Base-by-base conservation (phyloP, 2,888 invertebrate genomes). In the Drosophila maculinotata region DNA sequence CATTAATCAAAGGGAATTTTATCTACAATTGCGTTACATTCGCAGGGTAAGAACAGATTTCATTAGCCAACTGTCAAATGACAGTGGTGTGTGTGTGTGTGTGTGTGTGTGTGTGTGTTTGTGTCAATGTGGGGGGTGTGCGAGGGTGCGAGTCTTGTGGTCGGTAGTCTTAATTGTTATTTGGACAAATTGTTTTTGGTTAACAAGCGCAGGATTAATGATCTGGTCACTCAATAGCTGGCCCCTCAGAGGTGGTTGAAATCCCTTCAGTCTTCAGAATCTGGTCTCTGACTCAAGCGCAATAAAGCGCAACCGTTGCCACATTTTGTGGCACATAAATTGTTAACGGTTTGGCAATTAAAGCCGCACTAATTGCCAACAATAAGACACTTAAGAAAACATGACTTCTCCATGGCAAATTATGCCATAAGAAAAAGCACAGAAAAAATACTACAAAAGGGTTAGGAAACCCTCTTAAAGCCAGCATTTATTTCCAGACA, bases 151-250 rank as follows among this genome's bases (percentile, higher is more conserved):
- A 73, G 39, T 20, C 47, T 58, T 69, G 70, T 70, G 57, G 51
- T 82, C 60, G 76, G 57, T 64, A 45, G 57, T 59, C 72, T 51
- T 85, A 87, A 87, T 81, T 81, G 85, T 85, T 81, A 65, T 82
- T 82, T 76, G 79, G 79, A 82, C 81, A 82, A 82, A 82, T 87
- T 87, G 86, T 87, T 87, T 69, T 85, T 58, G 67, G 76, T 58
- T 76, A 87, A 82, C 81, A 79, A 69, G 87, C 68, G 47, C 64
- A 70, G 78, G 69, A 87, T 87, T 87, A 82, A 82, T 82, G 76
- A 87, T 79, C 63, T 85, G 80, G 67, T 69, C 79, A 81, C 69
- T 75, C 63, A 54, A 63, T 75, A 63, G 48, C 51, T 58, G 28
- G 39, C 48, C 38, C 35, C 23, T 28, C 23, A 9, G 35, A 59